Evolutionary conservation across 2,797 vertebrate genomes (phyloP), one percentile per base, ranked within the genome.

Genomic region (Taeniopygia guttata): DNA sequence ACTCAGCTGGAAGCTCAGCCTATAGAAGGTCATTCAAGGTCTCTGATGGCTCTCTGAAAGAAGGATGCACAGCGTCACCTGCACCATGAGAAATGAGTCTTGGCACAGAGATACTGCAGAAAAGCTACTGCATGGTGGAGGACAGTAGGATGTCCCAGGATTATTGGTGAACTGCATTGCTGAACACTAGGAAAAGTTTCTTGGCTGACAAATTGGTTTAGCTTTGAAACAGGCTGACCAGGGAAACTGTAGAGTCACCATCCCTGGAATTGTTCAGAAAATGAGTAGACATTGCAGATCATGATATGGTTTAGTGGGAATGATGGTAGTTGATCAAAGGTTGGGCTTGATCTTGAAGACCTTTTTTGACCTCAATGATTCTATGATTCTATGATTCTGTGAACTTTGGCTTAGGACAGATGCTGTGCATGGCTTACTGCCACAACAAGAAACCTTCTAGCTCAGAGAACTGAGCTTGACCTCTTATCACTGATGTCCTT

Each of bases 151-250:
- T 34, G n/a, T 59, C 16, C 20, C 45, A 48, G n/a, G 13, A 45
- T 18, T 30, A 36, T 0, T 1, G 26, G 21, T 36, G 13, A 38
- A 2, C 18, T 3, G 11, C 19, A 64, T 19, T 52, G 8, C 9
- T 66, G 45, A 51, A 26, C 32, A 15, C 5, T 6, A 32, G 30
- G 10, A 21, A 77, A 84, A 36, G 32, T 5, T 34, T 89, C 13
- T 64, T 36, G 7, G 2, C n/a, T 64, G 45, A 36, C 72, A 59
- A 16, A 36, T 11, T 34, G 7, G 21, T 78, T 78, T 46, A 32
- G 10, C 15, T 59, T 36, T 59, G 46, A 46, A 78, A 34, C 26
- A 58, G 30, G 25, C 10, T 52, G n/a, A 25, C 26, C 29, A 40
- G 58, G 10, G 26, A 34, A 46, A 18, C 19, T 30, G 22, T 27